A percentile compares a stretch with the other conserved stretches of the same genome.
Conservation (phyloP, 2,888 invertebrate species). For the Drosophila anceps region DNA sequence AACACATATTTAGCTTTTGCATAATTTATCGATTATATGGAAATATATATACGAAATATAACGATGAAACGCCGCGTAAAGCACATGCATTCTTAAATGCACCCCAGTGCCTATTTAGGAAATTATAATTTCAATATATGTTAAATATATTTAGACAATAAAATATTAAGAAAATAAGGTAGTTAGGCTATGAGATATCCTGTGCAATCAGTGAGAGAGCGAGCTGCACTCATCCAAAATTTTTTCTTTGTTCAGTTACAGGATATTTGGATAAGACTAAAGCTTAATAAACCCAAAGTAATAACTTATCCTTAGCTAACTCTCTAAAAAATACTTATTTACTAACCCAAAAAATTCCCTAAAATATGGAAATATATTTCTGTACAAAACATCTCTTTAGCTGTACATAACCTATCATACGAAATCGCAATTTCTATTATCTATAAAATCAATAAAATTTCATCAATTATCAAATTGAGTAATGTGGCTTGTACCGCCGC, state of each 20-base stretch:
- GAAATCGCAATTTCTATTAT: too few species aligned
- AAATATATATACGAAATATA: not conserved
- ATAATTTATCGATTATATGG: not conserved
- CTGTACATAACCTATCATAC: not conserved
- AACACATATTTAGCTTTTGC: not conserved
- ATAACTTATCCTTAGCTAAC: not conserved
- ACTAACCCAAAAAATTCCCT: not conserved
- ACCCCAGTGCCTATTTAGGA: constrained; percentile 1
- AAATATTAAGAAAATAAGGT: not conserved
- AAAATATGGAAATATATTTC: not conserved
- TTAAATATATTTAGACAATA: not conserved
- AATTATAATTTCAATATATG: not conserved
- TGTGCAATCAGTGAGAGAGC: too few species aligned
- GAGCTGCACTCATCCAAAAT: too few species aligned
- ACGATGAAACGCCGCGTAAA: not conserved
- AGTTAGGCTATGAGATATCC: not conserved
- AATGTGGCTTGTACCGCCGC: constrained; percentile 8
- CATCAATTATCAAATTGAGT: constrained; percentile 26
- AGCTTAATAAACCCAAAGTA: not conserved
- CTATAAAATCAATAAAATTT: constrained; percentile 13
- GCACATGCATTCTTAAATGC: constrained; percentile 1
- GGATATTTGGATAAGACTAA: too few species aligned
- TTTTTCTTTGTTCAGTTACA: too few species aligned
- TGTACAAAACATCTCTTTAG: not conserved
- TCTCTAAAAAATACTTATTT: not conserved